These are phyloP conservation scores for Hirundichthys speculiger DNA, from an alignment of 2,113 vertebrate species.

Conservation along the genomic window DNA sequence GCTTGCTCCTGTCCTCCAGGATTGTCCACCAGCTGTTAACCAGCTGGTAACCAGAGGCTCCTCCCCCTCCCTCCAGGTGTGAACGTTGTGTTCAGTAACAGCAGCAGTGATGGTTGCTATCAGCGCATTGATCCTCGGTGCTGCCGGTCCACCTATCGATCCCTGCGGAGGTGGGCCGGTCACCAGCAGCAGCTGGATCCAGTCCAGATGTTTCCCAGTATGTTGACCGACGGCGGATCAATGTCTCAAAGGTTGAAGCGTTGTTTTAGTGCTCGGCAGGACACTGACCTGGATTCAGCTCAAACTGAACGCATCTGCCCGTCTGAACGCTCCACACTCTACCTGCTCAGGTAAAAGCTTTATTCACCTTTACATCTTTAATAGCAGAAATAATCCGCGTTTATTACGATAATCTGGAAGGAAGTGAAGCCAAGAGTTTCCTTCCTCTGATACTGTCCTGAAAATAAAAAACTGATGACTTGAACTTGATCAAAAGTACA, in stretches of 20 bases:
- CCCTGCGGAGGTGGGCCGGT: not conserved
- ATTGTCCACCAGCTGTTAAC: too few relatives aligned
- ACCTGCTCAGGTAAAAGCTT: constrained; percentile 48
- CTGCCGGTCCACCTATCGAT: not conserved
- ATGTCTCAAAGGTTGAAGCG: constrained; percentile 78
- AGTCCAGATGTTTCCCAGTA: constrained; percentile 25
- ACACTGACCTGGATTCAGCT: constrained; percentile 69
- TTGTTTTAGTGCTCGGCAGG: constrained; percentile 58
- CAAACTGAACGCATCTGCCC: not conserved
- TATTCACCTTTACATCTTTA: not conserved
- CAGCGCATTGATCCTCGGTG: not conserved
- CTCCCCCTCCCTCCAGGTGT: too few relatives aligned
- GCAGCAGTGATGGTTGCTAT: too few relatives aligned
- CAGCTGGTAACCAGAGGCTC: too few relatives aligned
- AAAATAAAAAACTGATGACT: not conserved
- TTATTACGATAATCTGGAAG: not conserved
- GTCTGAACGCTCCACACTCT: not conserved
- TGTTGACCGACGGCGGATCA: constrained; percentile 51
- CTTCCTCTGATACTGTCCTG: too few relatives aligned
- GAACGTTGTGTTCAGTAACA: too few relatives aligned
- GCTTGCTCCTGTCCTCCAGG: too few relatives aligned
- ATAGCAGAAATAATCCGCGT: not conserved
- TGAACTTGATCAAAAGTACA: not conserved
- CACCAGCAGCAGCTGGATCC: not conserved
- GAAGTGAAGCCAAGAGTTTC: not conserved